Base-by-base conservation (phyloP, 2,113 vertebrate genomes). In the Chionis minor region DNA sequence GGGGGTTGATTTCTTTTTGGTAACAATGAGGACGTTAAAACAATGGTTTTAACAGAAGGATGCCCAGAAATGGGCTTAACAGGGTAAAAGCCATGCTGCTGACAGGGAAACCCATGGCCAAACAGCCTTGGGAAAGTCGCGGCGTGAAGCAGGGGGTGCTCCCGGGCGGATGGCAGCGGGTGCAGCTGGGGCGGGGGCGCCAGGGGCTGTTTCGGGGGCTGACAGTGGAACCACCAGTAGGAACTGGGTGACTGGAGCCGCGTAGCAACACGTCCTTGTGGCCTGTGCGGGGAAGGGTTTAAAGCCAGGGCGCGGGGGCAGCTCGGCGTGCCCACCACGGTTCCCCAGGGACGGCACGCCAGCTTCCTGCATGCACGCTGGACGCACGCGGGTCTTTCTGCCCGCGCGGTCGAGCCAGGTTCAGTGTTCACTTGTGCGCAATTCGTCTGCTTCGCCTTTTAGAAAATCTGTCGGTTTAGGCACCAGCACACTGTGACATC, bases 101-200 rank as follows among this genome's bases (percentile, higher is more conserved):
- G 27, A 26, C 26, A 22, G 4, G 22, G 8, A 38, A 77, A 67
- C 6, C 19, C 21, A 3, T 18, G 49, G 12, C 11, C 22, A 49
- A 23, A 49, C 22, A 23, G 49, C 49, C 47, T 49, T 8, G 49
- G 49, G 23, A 49, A 49, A 49, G 22, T 49, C 49, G 23, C 12
- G 23, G 6, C 49, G 23, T 7, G 1, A 27, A 8, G 14, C 21
- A 17, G 30, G 33, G 13, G 35, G 32, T 20, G 17, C 14, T 45
- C 10, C 8, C 0, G 23, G 69, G 6, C 3, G 38, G 66, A 6
- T 3, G 30, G 6, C 9, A 5, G n/a, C 30, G 22, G 14, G 4
- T 4, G 19, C 5, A 3, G 62, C 9, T 19, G 2, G 2, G 26
- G 9, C 12, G 6, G 33, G 16, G 16, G 23, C 8, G 4, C 33